Evolutionary conservation across 2,113 vertebrate species (phyloP).

Genomic region (Aramus guarauna): DNA sequence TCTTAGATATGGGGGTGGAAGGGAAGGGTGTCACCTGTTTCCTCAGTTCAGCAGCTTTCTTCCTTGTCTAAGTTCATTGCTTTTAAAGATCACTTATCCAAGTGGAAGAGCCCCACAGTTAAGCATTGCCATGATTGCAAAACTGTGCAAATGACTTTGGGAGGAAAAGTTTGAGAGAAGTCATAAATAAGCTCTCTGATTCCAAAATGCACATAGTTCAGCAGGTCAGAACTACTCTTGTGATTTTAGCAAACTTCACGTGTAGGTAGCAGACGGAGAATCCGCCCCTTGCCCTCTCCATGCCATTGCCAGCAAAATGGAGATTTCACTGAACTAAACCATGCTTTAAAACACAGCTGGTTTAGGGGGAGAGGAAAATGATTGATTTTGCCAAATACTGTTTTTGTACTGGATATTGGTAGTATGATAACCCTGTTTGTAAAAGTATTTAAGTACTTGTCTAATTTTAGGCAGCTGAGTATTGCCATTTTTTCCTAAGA

Average conservation of each 20-base stretch:
- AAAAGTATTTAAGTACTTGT: neutral
- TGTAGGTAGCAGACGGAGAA: neutral
- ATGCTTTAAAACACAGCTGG: neutral
- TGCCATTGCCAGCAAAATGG: neutral
- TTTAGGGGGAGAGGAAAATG: neutral
- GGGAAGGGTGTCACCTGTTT: neutral
- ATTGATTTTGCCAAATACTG: fast-evolving
- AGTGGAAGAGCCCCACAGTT: neutral
- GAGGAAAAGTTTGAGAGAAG: neutral
- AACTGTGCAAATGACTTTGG: neutral
- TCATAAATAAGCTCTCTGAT: neutral
- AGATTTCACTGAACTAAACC: neutral
- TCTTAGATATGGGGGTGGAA: neutral
- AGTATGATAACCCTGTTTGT: neutral
- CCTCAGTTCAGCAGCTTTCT: neutral
- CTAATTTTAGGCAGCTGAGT: neutral
- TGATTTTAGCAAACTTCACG: neutral
- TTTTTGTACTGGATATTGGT: neutral
- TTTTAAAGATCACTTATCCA: neutral
- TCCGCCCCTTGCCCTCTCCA: neutral
- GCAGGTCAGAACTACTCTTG: neutral
- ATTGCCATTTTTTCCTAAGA: neutral
- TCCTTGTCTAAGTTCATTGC: neutral
- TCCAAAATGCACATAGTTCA: neutral
- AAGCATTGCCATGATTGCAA: neutral